Percentiles rank a stretch among this genome's conserved stretches.
These are phyloP conservation scores for Conus ventricosus DNA, from an alignment of 1,140 invertebrate genomes.

Conservation along the genomic window DNA sequence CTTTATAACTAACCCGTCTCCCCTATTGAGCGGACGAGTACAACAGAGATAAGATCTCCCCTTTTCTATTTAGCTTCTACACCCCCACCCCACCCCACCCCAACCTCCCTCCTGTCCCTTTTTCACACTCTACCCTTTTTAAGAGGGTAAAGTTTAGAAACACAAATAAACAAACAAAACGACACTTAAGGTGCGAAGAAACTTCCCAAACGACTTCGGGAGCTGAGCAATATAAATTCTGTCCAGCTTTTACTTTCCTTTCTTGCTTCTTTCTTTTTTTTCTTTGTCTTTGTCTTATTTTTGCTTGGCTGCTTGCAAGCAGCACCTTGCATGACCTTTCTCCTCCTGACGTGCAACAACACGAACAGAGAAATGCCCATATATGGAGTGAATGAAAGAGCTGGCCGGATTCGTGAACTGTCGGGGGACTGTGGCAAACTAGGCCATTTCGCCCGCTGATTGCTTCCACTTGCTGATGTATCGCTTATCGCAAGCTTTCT, in stretches of 20 bases:
- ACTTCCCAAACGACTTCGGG: neutral
- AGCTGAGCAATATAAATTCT: neutral
- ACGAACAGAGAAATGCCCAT: neutral
- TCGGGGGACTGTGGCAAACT: neutral
- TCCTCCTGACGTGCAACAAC: neutral
- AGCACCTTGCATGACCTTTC: no score
- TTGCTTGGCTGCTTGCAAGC: no score
- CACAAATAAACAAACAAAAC: no score
- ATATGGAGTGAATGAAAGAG: neutral
- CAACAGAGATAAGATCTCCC: no score
- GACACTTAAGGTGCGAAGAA: neutral
- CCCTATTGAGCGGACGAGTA: no score
- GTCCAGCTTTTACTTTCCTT: neutral
- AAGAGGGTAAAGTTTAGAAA: no score
- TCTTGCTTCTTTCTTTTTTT: neutral
- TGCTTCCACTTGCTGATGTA: conserved; percentile 2
- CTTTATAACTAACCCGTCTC: no score
- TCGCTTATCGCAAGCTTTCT: neutral
- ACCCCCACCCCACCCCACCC: no score
- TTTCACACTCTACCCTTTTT: no score
- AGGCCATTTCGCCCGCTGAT: neutral
- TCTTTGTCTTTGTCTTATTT: neutral
- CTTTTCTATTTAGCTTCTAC: no score
- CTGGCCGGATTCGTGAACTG: neutral
- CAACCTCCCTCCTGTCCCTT: no score